Evolutionary conservation across 1,140 invertebrate genomes (phyloP).

Genomic region (Euwallacea fornicatus): DNA sequence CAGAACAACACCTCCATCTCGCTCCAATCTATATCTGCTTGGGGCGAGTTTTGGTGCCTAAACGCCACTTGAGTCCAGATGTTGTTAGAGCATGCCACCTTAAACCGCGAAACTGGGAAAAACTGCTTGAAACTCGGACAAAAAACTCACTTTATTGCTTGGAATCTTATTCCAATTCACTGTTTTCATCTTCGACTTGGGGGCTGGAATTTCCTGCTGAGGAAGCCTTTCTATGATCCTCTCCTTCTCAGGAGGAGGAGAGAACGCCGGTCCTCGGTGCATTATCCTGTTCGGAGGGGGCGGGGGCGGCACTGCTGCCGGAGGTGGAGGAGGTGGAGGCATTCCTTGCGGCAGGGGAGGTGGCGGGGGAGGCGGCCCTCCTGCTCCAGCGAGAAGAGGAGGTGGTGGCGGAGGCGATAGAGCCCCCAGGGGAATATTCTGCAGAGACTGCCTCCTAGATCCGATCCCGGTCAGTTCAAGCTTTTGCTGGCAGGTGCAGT

Average conservation of each 20-base stretch:
- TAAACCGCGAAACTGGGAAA: constrained; percentile 1
- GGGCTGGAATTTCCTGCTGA: constrained; percentile 84
- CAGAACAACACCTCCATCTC: constrained; percentile 93
- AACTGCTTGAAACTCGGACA: not conserved
- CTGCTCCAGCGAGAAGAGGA: constrained; percentile 31
- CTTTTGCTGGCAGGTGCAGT: constrained; percentile 53
- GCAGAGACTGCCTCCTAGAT: constrained; percentile 37
- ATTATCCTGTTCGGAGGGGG: constrained; percentile 50
- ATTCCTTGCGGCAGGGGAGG: constrained; percentile 53
- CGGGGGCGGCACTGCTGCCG: constrained; percentile 46
- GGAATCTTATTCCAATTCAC: constrained; percentile 95
- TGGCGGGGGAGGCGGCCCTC: constrained; percentile 53
- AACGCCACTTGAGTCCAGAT: constrained; percentile 90
- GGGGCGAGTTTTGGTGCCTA: constrained; percentile 78
- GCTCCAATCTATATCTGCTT: constrained; percentile 82
- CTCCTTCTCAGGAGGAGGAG: constrained; percentile 51
- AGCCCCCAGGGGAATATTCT: not conserved
- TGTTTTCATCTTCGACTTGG: constrained; percentile 92
- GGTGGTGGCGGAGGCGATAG: constrained; percentile 14
- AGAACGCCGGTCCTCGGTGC: constrained; percentile 48
- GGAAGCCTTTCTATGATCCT: constrained; percentile 60
- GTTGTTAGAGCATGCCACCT: constrained; percentile 83
- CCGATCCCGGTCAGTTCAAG: constrained; percentile 42
- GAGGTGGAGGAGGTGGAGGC: constrained; percentile 49
- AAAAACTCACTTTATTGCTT: constrained; percentile 69